Evolutionary conservation across 2,888 invertebrate species (phyloP), one percentile per base, ranked within the genome.

Genomic region (Polyommatus iphigenia): DNA sequence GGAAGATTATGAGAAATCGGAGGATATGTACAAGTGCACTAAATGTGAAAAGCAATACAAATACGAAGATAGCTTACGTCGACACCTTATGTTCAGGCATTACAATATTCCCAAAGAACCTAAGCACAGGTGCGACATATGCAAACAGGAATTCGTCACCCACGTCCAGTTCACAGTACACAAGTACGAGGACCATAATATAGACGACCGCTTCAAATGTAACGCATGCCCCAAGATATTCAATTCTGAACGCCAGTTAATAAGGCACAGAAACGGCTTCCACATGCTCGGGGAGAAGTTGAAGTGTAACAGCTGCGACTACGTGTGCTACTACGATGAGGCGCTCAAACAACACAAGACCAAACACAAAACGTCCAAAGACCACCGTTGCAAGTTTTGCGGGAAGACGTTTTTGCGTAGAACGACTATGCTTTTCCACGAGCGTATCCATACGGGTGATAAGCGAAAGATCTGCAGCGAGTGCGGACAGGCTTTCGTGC

Each of bases 401-500:
- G 86, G 84, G 79, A 94, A 95, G 80, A 85, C 91, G 0, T 94
- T 95, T 78, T 57, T 89, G 32, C 88, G 93, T 81, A 90, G 87
- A 79, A 83, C 88, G 0, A 91, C 88, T 0, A 76, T 91, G 80
- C 86, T 84, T 46, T 78, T 89, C 0, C 94, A 93, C 15, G 92
- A 92, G 80, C 83, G 87, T 79, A 92, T 93, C 0, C 93, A 94
- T 46, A 93, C 91, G 0, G 92, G 90, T 0, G 93, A 93, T 50
- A 84, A 88, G 59, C 83, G 89, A 80, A 91, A 92, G 78, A 87
- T 90, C 0, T 93, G 93, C 79, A 81, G 80, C 0, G 86, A 86
- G 0, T 93, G 93, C 76, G 88, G 91, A 0, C 90, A 93, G 78
- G 91, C 92, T 59, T 94, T 93, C 78, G 92, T 92, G 0, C 92